phyloP scores from a whole-genome alignment of 1,140 invertebrate species.

The Lerema accius region DNA sequence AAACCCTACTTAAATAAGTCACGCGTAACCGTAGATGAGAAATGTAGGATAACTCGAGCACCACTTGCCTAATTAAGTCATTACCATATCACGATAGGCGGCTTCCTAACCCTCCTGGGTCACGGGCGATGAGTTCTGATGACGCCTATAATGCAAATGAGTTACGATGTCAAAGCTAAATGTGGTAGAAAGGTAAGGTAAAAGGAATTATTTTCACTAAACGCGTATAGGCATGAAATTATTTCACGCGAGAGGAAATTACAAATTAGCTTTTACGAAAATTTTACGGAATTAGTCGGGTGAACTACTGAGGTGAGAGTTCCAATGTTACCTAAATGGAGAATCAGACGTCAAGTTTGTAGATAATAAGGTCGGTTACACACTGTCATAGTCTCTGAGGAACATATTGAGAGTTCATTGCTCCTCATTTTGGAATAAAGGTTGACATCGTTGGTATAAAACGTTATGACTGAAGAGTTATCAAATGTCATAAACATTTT shows the following conservation, averaged over 20 bases:
- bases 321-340: not conserved
- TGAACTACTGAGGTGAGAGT: not conserved
- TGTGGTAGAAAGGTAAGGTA: not conserved
- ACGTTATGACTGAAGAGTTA: too few species aligned
- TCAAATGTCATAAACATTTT: too few species aligned
- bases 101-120: not conserved
- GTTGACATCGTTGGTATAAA: too few species aligned
- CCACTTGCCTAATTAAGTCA: constrained; percentile 41
- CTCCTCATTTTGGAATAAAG: too few species aligned
- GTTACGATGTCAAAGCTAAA: constrained; percentile 1
- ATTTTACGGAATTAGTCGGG: not conserved
- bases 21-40: constrained; percentile 16
- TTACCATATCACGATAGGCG: constrained; percentile 39
- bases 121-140: constrained; percentile 3
- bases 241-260: not conserved
- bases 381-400: too few species aligned
- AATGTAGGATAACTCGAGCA: constrained; percentile 18
- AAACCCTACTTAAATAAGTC: not conserved
- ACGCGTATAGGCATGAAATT: not conserved
- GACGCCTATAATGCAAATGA: not conserved
- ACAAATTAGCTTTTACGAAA: not conserved
- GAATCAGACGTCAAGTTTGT: not conserved
- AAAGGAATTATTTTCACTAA: not conserved
- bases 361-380: not conserved
- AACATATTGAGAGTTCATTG: not conserved